Base-by-base conservation (phyloP, 2,888 invertebrate genomes). In the Hypomecis punctinalis region DNA sequence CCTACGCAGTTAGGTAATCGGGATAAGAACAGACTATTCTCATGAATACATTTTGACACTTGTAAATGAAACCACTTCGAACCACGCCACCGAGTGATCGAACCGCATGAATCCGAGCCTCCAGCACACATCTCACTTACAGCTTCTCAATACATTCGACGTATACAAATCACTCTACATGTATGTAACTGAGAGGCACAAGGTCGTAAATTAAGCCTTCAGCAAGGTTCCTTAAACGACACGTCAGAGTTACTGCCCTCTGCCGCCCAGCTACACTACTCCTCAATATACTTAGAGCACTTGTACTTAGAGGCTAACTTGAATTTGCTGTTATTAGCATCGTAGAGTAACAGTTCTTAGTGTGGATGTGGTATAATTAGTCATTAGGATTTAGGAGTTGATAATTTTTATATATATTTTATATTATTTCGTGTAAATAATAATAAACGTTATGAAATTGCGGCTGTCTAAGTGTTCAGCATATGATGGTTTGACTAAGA, bases 41-140 rank as follows among this genome's bases (percentile, higher is more conserved):
- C 88, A 88, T 86, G 71, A 83, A 76, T 79, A 90, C 89, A 88
- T 89, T 79, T 74, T 76, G 77, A 90, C 90, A 91, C 91, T 87
- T 89, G 89, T 91, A 89, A 81, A 85, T 85, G 88, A 85, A 79
- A 84, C 84, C 85, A 86, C 88, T 87, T 86, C 84, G 86, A 87
- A 91, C 92, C 93, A 93, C 92, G 93, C 93, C 93, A 93, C 93
- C 93, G 93, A 92, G 93, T 93, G 92, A 93, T 90, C 85, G 91
- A 91, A 87, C 83, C 91, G 92, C 91, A 92, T 92, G 92, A 88
- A 88, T 88, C 90, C 87, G 87, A 90, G 90, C 90, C 91, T 91
- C 91, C 88, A 90, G 91, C 90, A 90, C 91, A 91, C 91, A 93
- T 90, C 88, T 91, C 91, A 92, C 91, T 85, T 83, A 89, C 91